Conservation (phyloP, 2,888 invertebrate species). For the Tachina fera region DNA sequence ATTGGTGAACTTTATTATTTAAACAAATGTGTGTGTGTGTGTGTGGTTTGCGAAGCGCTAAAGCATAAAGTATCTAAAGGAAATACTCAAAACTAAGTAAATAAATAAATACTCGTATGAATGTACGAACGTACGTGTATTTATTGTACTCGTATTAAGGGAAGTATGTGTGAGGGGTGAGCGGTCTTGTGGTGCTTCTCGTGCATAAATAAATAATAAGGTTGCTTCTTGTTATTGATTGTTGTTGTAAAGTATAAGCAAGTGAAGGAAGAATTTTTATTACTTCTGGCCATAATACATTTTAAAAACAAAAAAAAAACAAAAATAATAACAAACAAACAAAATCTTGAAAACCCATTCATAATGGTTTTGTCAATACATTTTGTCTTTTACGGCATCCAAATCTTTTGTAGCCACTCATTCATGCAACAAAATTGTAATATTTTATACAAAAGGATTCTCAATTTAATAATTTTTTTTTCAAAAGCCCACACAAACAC, state of each 20-base stretch:
- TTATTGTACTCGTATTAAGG: constrained; percentile 1
- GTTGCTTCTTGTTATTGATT: background rate
- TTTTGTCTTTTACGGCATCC: constrained; percentile 26
- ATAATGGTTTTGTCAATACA: constrained; percentile 60
- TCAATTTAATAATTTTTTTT: constrained; percentile 17
- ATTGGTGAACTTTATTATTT: constrained; percentile 12
- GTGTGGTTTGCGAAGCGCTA: background rate
- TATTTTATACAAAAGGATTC: constrained; percentile 41
- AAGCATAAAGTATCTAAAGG: background rate
- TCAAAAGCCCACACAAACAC: background rate
- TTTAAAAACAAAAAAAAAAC: constrained; percentile 47
- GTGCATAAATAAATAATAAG: constrained; percentile 16
- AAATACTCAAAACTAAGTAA: background rate
- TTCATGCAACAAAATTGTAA: constrained; percentile 55
- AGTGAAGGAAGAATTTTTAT: background rate
- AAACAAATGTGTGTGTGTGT: background rate
- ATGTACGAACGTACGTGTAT: background rate
- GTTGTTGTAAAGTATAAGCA: background rate
- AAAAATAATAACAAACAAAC: constrained; percentile 55
- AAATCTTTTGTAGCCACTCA: constrained; percentile 57
- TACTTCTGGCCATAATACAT: constrained; percentile 19
- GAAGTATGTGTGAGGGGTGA: background rate
- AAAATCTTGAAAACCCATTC: constrained; percentile 46
- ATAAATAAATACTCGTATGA: background rate
- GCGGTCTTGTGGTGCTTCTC: constrained; percentile 6